A percentile compares a stretch with the other conserved stretches of the same genome.
phyloP scores from a whole-genome alignment of 2,113 vertebrate species.

The Ictalurus punctatus region DNA sequence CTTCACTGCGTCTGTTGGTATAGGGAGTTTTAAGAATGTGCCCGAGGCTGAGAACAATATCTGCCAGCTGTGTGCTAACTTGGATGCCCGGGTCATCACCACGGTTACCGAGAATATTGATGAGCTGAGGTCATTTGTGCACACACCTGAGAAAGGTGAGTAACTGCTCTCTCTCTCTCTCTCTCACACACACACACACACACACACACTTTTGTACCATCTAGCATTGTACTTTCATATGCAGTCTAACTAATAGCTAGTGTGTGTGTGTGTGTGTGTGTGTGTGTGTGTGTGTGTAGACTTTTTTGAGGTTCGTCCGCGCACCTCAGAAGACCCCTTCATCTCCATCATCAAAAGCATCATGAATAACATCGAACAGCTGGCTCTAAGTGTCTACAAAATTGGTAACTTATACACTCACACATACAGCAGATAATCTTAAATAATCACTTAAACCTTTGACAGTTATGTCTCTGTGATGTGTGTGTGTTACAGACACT shows the following conservation, averaged over 20 bases:
- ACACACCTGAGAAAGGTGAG: constrained; percentile 74
- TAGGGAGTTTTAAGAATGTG: constrained; percentile 67
- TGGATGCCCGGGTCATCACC: constrained; percentile 72
- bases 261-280: constrained; percentile 32
- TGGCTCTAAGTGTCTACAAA: constrained; percentile 66
- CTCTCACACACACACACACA: neutral
- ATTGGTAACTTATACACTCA: constrained; percentile 60
- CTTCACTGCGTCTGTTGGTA: constrained; percentile 78
- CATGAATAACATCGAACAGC: constrained; percentile 70
- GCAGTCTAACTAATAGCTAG: neutral
- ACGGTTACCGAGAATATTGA: constrained; percentile 71
- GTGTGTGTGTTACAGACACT: constrained; percentile 55
- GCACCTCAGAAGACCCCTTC: constrained; percentile 64
- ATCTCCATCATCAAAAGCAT: constrained; percentile 68
- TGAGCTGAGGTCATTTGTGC: constrained; percentile 67
- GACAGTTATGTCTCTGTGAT: neutral
- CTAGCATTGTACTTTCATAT: neutral
- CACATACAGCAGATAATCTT: neutral
- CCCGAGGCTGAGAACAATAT: constrained; percentile 65
- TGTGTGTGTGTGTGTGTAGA: constrained; percentile 59
- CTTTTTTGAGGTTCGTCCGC: constrained; percentile 60
- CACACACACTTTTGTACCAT: neutral
- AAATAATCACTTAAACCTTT: neutral
- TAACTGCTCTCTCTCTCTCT: neutral
- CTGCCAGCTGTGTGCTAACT: constrained; percentile 73